phyloP scores from a whole-genome alignment of 2,888 invertebrate species.

The Xestoiulus laeticollis region DNA sequence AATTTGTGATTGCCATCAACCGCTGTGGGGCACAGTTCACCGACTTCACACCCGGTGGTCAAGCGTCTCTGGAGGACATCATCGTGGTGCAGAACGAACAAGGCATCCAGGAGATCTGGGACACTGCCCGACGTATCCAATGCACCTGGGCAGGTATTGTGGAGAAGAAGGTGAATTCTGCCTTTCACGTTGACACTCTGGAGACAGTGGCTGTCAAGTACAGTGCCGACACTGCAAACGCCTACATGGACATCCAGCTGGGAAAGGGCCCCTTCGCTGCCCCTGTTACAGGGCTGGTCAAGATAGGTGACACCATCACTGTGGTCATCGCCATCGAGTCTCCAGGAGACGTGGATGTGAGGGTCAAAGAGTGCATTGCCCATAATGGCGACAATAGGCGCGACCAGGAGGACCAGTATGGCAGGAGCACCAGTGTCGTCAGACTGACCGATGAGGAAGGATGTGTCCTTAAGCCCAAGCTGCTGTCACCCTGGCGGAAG shows the following conservation, averaged over 20 bases:
- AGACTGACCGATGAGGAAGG: conserved; percentile 78
- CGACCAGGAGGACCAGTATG: not conserved
- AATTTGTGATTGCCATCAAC: conserved; percentile 78
- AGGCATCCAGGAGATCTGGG: conserved; percentile 81
- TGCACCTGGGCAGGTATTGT: conserved; percentile 85
- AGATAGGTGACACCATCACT: conserved; percentile 84
- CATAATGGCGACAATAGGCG: conserved; percentile 71
- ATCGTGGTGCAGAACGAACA: conserved; percentile 80
- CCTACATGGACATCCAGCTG: conserved; percentile 75
- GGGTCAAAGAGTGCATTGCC: conserved; percentile 79
- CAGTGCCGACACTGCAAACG: conserved; percentile 84
- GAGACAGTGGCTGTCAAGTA: conserved; percentile 83
- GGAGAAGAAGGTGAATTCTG: conserved; percentile 77
- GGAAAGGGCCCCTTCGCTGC: conserved; percentile 81
- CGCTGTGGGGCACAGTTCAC: conserved; percentile 78
- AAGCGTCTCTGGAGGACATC: conserved; percentile 81
- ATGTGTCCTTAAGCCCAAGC: conserved; percentile 79
- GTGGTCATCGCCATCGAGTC: conserved; percentile 81
- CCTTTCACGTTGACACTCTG: conserved; percentile 80
- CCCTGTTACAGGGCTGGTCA: conserved; percentile 78
- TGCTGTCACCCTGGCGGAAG: conserved; percentile 84
- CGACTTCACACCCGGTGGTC: conserved; percentile 71
- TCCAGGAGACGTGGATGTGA: conserved; percentile 80
- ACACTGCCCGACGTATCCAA: conserved; percentile 78
- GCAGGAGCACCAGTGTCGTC: conserved; percentile 70